A percentile compares a stretch with the other conserved stretches of the same genome.
These are phyloP conservation scores for Zalophus californianus DNA, from an alignment of 2,797 vertebrate species.

Conservation along the genomic window DNA sequence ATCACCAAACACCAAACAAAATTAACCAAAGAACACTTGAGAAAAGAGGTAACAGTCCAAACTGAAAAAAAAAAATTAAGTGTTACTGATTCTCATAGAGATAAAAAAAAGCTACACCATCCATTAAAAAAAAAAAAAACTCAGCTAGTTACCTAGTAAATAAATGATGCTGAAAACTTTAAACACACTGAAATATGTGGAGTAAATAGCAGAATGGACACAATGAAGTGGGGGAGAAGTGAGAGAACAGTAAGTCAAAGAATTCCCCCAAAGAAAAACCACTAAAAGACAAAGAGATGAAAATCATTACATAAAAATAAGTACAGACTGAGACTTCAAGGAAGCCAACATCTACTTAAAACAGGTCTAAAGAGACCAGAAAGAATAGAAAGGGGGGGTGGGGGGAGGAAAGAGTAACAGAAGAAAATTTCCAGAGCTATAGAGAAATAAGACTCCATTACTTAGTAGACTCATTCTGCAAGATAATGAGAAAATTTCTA, in stretches of 20 bases:
- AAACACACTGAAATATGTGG: background rate
- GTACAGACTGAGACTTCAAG: background rate
- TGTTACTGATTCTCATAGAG: background rate
- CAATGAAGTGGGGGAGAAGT: background rate
- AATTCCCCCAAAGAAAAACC: background rate
- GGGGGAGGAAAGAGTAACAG: background rate
- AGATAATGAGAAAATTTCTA: background rate
- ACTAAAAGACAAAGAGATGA: background rate
- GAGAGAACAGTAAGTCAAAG: background rate
- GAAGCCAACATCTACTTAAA: background rate
- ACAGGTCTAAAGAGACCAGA: background rate
- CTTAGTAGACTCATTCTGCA: background rate
- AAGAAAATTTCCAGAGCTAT: background rate
- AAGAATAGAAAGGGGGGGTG: background rate
- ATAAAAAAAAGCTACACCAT: background rate
- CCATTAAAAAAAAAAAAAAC: background rate
- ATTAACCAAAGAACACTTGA: background rate
- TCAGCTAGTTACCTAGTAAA: background rate
- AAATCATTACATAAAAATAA: constrained; percentile 18
- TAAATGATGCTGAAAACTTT: background rate
- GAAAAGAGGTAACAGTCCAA: background rate
- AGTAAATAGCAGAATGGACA: background rate
- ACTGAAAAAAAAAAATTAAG: background rate
- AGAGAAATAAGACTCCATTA: background rate
- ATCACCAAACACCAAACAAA: background rate